Base-by-base conservation (phyloP, 2,888 invertebrate species). In the Steromphala cineraria region DNA sequence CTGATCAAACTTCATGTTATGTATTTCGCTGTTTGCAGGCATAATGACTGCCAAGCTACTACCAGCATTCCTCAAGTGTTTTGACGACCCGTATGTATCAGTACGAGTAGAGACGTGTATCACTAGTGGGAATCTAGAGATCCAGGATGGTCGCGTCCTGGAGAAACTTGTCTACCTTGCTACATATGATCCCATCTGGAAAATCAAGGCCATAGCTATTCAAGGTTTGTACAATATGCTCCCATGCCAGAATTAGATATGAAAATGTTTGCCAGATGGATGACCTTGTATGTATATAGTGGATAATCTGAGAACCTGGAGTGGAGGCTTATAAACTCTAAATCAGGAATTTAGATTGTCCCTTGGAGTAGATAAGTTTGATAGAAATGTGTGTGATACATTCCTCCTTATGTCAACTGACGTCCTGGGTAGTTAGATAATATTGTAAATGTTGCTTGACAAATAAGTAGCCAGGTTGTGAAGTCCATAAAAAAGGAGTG, bases 31-130 rank as follows among this genome's bases (percentile, higher is more conserved):
- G 15, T 67, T 83, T 89, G 3, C 84, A 93, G 93, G 93, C 75
- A 92, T 93, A 40, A 93, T 93, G 93, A 93, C 93, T n/a, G 91
- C 92, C 67, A 92, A 93, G 80, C 87, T 93, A 74, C 87, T 93
- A 71, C 92, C 92, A 24, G 87, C 89, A 0, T 93, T 92, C 84
- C 87, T 94, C 62, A 78, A 89, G 75, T 93, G 93, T 85, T 94
- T 93, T 88, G 86, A 91, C 52, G 93, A 93, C 83, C 87, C 89
- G 40, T 92, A 92, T 81, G 88, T 93, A n/a, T 90, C 92, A n/a
- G 90, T 93, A 0, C 82, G 93, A 24, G 89, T 87, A 21, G 92
- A 93, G 83, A 90, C 89, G 4, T 93, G 93, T 81, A 89, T 92
- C 67, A 91, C 93, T 0, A 90, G 90, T 80, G 90, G 90, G 17